phyloP scores from a whole-genome alignment of 2,888 invertebrate genomes.

The Xanthia togata region DNA sequence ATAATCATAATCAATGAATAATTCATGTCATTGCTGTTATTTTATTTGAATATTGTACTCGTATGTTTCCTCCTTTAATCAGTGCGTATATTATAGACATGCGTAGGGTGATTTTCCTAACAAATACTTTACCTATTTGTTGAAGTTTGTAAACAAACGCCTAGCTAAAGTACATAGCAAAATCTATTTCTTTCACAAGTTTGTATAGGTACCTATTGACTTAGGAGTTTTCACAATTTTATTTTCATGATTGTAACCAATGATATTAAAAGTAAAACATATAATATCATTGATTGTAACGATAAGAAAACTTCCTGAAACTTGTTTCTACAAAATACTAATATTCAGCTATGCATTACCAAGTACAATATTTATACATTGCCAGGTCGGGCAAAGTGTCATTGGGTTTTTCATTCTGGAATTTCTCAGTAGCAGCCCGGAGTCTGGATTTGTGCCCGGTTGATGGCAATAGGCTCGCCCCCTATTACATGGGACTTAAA shows the following conservation, averaged over 20 bases:
- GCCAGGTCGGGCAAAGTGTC: no score
- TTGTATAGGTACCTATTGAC: background rate
- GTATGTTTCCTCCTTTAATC: background rate
- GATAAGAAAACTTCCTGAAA: background rate
- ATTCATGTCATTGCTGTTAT: background rate
- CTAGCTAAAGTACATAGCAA: background rate
- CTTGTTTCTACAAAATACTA: background rate
- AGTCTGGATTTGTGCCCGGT: no score
- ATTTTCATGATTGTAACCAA: background rate
- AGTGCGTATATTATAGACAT: no score
- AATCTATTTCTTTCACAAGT: background rate
- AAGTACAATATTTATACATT: background rate
- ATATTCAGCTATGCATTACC: background rate
- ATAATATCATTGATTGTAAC: no score
- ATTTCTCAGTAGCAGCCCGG: no score
- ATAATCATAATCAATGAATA: background rate
- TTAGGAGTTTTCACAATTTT: background rate
- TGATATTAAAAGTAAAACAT: no score
- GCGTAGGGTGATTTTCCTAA: background rate
- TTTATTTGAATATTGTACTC: background rate
- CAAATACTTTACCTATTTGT: background rate
- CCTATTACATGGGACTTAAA: no score
- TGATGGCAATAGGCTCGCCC: no score
- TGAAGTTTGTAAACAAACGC: background rate
- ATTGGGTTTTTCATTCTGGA: no score